Evolutionary conservation across 23 tunicate genomes (phyloP).

Genomic region (Halocynthia aurantium): DNA sequence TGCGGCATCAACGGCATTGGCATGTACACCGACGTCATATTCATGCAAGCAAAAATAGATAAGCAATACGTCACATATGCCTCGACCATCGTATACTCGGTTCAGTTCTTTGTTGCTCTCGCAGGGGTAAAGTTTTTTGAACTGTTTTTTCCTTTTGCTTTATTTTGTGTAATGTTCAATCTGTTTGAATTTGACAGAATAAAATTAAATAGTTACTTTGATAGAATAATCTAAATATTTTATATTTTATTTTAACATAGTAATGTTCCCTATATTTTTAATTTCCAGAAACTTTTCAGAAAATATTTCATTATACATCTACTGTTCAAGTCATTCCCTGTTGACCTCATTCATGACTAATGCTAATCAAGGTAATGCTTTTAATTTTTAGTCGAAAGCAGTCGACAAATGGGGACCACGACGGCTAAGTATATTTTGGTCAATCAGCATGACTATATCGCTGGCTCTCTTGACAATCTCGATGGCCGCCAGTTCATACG

Average conservation of each 20-base stretch:
- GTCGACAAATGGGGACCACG: conserved; percentile 76
- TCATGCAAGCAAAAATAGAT: conserved; percentile 41
- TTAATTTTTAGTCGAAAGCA: conserved; percentile 42
- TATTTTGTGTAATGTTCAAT: not conserved
- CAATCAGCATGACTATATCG: conserved; percentile 56
- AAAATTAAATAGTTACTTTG: not conserved
- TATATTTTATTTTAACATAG: too few relatives aligned
- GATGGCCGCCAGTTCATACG: conserved; percentile 25
- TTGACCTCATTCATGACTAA: too few relatives aligned
- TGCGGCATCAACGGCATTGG: conserved; percentile 88
- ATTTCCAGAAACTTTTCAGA: too few relatives aligned
- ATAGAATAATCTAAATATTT: not conserved
- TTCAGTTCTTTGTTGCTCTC: conserved; percentile 68
- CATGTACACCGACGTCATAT: conserved; percentile 64
- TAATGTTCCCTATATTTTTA: too few relatives aligned
- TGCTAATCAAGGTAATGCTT: not conserved
- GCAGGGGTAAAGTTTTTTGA: conserved; percentile 53
- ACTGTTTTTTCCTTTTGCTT: not conserved
- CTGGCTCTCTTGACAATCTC: conserved; percentile 50
- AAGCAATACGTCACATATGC: conserved; percentile 40
- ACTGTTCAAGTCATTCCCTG: not conserved
- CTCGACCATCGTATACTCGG: conserved; percentile 69
- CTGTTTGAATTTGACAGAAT: not conserved
- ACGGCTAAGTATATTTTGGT: conserved; percentile 42
- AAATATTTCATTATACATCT: too few relatives aligned